Conservation (phyloP, 2,797 vertebrate genomes). For the Gambusia yucatana region DNA sequence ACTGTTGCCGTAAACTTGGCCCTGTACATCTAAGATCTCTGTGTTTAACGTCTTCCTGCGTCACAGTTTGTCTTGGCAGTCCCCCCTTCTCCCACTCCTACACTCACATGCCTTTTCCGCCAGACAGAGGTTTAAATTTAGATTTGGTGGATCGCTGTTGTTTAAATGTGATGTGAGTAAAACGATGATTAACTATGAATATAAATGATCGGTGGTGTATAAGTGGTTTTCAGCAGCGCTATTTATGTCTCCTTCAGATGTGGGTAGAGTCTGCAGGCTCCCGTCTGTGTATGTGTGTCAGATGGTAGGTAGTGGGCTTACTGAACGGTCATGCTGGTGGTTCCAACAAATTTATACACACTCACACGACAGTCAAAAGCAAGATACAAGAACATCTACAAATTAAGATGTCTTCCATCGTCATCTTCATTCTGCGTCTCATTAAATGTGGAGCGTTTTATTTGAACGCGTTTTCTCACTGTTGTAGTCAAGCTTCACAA, state of each 20-base stretch:
- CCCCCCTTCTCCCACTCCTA: slow-evolving; percentile 14
- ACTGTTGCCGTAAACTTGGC: not conserved
- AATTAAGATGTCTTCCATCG: slow-evolving; percentile 36
- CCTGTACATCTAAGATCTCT: not conserved
- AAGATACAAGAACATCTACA: slow-evolving; percentile 30
- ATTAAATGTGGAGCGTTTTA: not conserved
- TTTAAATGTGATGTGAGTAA: slow-evolving; percentile 39
- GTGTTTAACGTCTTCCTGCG: slow-evolving; percentile 27
- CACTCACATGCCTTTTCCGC: slow-evolving; percentile 27
- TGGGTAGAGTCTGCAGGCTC: slow-evolving; percentile 37
- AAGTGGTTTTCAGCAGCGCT: slow-evolving; percentile 43
- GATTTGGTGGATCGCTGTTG: slow-evolving; percentile 15
- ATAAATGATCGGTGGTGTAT: slow-evolving; percentile 36
- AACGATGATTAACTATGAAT: slow-evolving; percentile 56
- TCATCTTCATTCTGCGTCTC: slow-evolving; percentile 22
- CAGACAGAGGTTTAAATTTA: slow-evolving; percentile 36
- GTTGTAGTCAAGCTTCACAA: slow-evolving; percentile 54
- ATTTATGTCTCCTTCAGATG: slow-evolving; percentile 44
- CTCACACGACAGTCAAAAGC: not conserved
- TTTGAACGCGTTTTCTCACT: slow-evolving; percentile 32
- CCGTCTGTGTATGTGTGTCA: slow-evolving; percentile 33
- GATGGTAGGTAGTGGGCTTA: slow-evolving; percentile 44
- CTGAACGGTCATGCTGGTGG: slow-evolving; percentile 34
- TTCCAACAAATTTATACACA: slow-evolving; percentile 34
- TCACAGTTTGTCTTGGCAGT: slow-evolving; percentile 22